Conservation (phyloP, 2,113 vertebrate species). For the Xiphorhynchus elegans region DNA sequence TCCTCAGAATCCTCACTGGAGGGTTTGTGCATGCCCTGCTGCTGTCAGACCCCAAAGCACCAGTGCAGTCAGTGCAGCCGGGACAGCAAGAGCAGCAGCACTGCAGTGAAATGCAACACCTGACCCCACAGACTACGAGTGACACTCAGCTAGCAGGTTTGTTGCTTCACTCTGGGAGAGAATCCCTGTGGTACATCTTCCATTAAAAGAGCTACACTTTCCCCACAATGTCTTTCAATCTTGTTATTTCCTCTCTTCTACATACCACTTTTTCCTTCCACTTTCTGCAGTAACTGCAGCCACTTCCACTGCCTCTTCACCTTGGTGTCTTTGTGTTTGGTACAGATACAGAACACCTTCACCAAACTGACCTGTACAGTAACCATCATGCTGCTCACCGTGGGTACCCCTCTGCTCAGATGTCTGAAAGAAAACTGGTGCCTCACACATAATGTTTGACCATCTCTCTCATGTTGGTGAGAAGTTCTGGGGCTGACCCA, state of each 20-base stretch:
- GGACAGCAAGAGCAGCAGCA: background rate
- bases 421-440: background rate
- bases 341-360: background rate
- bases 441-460: rapidly evolving
- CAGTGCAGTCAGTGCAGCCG: rapidly evolving
- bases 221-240: background rate
- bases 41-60: background rate
- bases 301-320: background rate
- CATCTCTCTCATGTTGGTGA: rapidly evolving
- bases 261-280: background rate
- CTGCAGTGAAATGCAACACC: background rate
- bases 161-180: background rate
- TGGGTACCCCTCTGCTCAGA: background rate
- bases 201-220: background rate
- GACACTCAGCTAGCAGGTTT: background rate
- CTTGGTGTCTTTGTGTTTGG: rapidly evolving
- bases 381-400: background rate
- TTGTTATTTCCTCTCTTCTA: background rate
- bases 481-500: background rate
- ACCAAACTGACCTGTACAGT: background rate
- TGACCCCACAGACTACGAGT: rapidly evolving
- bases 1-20: background rate
- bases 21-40: background rate
- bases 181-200: background rate
- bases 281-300: background rate